These are phyloP conservation scores for Cetoscarus ocellatus DNA, from an alignment of 2,797 vertebrate species.

Conservation along the genomic window DNA sequence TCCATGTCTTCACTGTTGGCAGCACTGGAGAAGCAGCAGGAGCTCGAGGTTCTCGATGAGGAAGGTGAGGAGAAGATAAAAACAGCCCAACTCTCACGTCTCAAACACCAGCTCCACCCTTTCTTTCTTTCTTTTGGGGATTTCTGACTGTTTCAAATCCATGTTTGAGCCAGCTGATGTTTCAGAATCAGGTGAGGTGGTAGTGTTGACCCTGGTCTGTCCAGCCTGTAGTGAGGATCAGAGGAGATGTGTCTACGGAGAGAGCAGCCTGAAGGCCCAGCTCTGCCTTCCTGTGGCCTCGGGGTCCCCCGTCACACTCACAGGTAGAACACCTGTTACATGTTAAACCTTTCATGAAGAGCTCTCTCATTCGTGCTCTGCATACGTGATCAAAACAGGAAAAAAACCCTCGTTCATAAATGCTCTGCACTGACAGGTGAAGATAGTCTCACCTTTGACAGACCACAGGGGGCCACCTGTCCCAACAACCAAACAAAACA, in stretches of 20 bases:
- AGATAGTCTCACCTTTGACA: too few relatives aligned
- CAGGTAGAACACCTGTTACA: constrained; percentile 18
- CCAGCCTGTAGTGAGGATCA: background rate
- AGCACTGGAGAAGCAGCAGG: constrained; percentile 21
- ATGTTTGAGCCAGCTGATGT: too few relatives aligned
- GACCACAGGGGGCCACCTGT: too few relatives aligned
- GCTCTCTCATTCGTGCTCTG: too few relatives aligned
- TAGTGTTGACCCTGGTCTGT: constrained; percentile 2
- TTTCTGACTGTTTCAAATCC: too few relatives aligned
- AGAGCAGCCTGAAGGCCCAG: background rate
- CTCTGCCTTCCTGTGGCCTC: background rate
- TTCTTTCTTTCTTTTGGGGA: background rate
- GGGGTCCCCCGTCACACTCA: background rate
- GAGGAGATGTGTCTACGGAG: constrained; percentile 8
- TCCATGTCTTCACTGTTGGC: constrained; percentile 5
- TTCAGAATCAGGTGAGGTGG: constrained; percentile 43
- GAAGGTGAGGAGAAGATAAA: constrained; percentile 28
- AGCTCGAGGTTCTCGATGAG: constrained; percentile 15
- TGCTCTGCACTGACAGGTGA: background rate
- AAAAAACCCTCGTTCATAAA: background rate
- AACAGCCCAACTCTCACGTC: too few relatives aligned
- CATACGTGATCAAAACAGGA: too few relatives aligned
- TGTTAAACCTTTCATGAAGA: too few relatives aligned
- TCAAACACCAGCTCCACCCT: background rate
- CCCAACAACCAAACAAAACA: too few relatives aligned